Percentiles rank a stretch among this genome's conserved stretches.
phyloP scores from a whole-genome alignment of 2,113 vertebrate genomes.

The Epinephelus moara region DNA sequence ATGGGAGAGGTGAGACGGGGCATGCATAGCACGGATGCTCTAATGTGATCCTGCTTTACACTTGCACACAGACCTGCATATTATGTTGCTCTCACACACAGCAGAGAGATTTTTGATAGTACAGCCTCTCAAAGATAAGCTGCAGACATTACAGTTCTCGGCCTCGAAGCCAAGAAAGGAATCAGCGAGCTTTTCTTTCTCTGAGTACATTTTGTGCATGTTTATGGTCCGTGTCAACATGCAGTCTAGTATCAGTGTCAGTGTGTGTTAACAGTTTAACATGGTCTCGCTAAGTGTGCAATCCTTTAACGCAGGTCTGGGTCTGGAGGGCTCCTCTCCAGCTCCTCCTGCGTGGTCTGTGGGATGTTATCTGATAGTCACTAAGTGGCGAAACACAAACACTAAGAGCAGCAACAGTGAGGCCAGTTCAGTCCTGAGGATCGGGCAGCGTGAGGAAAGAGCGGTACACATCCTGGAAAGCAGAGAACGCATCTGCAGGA shows the following conservation, averaged over 20 bases:
- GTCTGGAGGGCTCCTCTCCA: conserved; percentile 23
- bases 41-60: conserved; percentile 19
- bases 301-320: conserved; percentile 2
- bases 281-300: conserved; percentile 34
- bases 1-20: conserved; percentile 18
- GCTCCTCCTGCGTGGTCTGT: conserved; percentile 46
- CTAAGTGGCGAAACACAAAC: conserved; percentile 76
- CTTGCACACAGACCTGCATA: not conserved
- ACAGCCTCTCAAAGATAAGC: not conserved
- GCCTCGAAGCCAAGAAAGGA: not conserved
- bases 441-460: conserved; percentile 20
- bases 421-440: conserved; percentile 23
- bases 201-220: not conserved
- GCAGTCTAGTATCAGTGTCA: conserved; percentile 2
- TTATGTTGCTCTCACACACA: conserved; percentile 9
- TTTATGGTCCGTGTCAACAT: not conserved
- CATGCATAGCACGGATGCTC: conserved; percentile 11
- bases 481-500: conserved; percentile 32
- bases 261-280: conserved; percentile 21
- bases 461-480: conserved; percentile 55
- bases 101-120: conserved; percentile 1
- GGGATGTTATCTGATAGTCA: conserved; percentile 77
- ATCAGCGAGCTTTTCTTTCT: not conserved
- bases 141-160: not conserved
- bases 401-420: conserved; percentile 33